Evolutionary conservation across 1,140 invertebrate genomes (phyloP).

Genomic region (Cephus cinctus): DNA sequence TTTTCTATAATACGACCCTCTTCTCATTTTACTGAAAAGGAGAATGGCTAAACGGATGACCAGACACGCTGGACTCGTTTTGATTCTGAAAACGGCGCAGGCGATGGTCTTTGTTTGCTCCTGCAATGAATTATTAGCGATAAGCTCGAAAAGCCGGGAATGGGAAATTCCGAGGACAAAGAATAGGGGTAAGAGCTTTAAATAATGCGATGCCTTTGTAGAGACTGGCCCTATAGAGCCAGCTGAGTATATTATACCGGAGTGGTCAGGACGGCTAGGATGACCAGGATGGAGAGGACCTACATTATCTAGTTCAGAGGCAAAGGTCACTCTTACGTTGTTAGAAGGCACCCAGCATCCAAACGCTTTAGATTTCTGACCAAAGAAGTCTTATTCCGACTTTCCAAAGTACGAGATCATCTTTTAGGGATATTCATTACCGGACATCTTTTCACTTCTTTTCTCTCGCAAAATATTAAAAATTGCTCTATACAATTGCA

Average conservation of each 20-base stretch:
- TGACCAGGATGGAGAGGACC: conserved; percentile 22
- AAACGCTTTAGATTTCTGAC: too few species aligned
- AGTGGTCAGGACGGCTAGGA: too few species aligned
- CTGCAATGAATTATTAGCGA: conserved; percentile 39
- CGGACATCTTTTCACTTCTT: conserved; percentile 13
- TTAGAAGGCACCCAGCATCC: too few species aligned
- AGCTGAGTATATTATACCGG: conserved; percentile 32
- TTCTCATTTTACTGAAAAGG: background rate
- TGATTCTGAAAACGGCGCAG: conserved; percentile 18
- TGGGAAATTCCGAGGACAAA: conserved; percentile 35
- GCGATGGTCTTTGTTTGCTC: conserved; percentile 36
- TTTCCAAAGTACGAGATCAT: conserved; percentile 40
- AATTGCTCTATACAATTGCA: conserved; percentile 15
- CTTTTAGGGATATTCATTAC: conserved; percentile 36
- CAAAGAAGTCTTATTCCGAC: conserved; percentile 29
- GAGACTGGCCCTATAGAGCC: conserved; percentile 16
- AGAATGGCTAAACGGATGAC: background rate
- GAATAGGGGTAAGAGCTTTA: conserved; percentile 38
- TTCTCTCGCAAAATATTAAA: conserved; percentile 7
- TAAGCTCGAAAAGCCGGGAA: conserved; percentile 31
- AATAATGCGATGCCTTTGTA: conserved; percentile 42
- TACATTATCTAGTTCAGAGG: conserved; percentile 39
- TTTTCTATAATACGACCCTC: too few species aligned
- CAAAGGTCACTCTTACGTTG: conserved; percentile 32
- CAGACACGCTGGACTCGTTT: conserved; percentile 3